Base-by-base conservation (phyloP, 2,113 vertebrate genomes). In the Herpailurus yagouaroundi region DNA sequence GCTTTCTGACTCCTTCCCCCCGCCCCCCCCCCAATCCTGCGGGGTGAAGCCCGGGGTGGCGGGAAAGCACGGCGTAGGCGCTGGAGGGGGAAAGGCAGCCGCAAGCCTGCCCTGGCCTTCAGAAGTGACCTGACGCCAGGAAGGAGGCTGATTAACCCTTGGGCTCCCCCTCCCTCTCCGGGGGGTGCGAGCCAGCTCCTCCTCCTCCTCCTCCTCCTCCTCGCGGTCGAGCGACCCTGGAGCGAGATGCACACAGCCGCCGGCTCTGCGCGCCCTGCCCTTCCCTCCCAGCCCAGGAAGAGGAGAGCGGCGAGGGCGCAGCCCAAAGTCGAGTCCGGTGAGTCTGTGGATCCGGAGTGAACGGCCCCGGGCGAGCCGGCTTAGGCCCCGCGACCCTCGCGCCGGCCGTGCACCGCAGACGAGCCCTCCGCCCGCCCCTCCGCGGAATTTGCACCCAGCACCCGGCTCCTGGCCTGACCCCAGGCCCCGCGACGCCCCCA, bases 201-300 rank as follows among this genome's bases (percentile, higher is more conserved):
- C 95, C 95, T 95, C 82, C 97, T 21, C 57, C 97, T 21, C 57
- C 89, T 95, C 92, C 97, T 92, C 95, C 95, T 95, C 82, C 97
- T 12, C 81, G n/a, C 3, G 45, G 90, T 77, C 55, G 10, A 8
- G 93, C 68, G 33, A 87, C 97, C 92, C 92, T n/a, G 55, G 79
- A 77, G 89, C 89, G 87, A 90, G 77, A 84, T 93, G 96, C 96
- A 36, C 64, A 86, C 73, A 25, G 45, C 87, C 15, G 48, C 38
- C 33, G 0, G 94, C 90, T 23, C 21, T 71, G 84, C 29, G 27
- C 60, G 68, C 83, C 85, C 95, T 2, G 66, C 41, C 13, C 80
- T 45, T 1, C 27, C 64, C 63, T 48, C 89, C 71, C 92, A 9
- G 64, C n/a, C 1, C 64, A 33, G 89, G 85, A 41, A 69, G 77